These are phyloP conservation scores for Alcedo atthis DNA, from an alignment of 2,797 vertebrate species.

Conservation along the genomic window DNA sequence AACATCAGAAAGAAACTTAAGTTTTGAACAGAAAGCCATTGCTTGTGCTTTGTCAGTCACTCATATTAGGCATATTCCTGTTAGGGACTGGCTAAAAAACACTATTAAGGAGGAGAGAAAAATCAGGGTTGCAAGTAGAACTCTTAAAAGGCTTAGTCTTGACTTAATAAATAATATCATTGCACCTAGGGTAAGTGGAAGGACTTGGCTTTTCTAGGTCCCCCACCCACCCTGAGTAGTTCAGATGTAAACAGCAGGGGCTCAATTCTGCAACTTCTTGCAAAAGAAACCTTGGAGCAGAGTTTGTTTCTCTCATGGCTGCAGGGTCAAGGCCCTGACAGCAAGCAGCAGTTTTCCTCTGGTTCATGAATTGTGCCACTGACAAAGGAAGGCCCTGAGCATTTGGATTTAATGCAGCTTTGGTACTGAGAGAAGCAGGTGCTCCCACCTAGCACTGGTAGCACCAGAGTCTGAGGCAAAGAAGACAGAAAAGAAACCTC, in stretches of 20 bases:
- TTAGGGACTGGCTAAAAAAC: slow-evolving; percentile 14
- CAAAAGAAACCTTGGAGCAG: not conserved
- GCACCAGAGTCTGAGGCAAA: slow-evolving; percentile 6
- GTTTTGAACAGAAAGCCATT: slow-evolving; percentile 1
- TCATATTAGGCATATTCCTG: not conserved
- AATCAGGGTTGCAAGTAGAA: not conserved
- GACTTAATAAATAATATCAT: slow-evolving; percentile 68
- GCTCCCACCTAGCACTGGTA: not conserved
- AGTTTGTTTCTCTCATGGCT: not conserved
- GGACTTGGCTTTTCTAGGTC: slow-evolving; percentile 21
- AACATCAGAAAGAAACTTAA: not conserved
- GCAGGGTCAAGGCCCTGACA: not conserved
- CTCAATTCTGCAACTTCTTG: not conserved
- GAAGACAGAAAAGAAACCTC: not conserved
- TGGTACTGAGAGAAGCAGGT: slow-evolving; percentile 23
- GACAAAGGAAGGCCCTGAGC: slow-evolving; percentile 40
- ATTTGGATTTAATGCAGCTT: slow-evolving; percentile 21
- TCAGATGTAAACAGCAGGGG: slow-evolving; percentile 25
- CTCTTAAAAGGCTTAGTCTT: slow-evolving; percentile 15
- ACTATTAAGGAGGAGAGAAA: not conserved
- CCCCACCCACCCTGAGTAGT: not conserved
- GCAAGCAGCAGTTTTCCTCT: slow-evolving; percentile 40
- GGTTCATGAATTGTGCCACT: not conserved
- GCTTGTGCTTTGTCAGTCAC: slow-evolving; percentile 25
- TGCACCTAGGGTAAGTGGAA: slow-evolving; percentile 44